Conservation (phyloP, 1,140 invertebrate species). For the Geopemphigus sp. region DNA sequence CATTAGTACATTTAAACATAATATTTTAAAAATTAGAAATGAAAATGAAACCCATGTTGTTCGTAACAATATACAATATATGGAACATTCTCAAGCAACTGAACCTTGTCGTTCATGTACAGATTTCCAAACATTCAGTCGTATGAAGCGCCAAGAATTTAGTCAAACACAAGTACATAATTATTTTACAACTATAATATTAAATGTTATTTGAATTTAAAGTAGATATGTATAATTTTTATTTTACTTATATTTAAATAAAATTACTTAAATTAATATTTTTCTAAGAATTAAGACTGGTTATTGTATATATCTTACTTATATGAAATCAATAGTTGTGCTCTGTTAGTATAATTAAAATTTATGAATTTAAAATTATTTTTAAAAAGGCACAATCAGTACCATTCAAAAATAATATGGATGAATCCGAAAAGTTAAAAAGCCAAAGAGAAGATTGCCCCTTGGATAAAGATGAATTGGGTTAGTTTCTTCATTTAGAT, state of each 20-base stretch:
- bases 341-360: neutral
- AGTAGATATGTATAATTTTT: neutral
- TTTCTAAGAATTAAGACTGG: too few species aligned
- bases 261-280: neutral
- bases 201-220: neutral
- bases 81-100: neutral
- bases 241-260: neutral
- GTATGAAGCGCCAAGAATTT: conserved; percentile 25
- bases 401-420: neutral
- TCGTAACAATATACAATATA: neutral
- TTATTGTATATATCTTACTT: neutral
- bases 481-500: neutral
- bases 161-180: conserved; percentile 2
- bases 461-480: conserved; percentile 18
- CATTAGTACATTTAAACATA: neutral
- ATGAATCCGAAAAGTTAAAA: conserved; percentile 1
- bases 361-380: too few species aligned
- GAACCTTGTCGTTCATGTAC: conserved; percentile 33
- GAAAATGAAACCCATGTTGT: neutral
- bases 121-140: conserved; percentile 11
- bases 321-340: neutral
- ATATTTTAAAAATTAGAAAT: neutral
- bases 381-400: neutral
- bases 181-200: neutral
- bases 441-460: conserved; percentile 11